Conservation (phyloP, 2,888 invertebrate species). For the Leucophenga maculata region DNA sequence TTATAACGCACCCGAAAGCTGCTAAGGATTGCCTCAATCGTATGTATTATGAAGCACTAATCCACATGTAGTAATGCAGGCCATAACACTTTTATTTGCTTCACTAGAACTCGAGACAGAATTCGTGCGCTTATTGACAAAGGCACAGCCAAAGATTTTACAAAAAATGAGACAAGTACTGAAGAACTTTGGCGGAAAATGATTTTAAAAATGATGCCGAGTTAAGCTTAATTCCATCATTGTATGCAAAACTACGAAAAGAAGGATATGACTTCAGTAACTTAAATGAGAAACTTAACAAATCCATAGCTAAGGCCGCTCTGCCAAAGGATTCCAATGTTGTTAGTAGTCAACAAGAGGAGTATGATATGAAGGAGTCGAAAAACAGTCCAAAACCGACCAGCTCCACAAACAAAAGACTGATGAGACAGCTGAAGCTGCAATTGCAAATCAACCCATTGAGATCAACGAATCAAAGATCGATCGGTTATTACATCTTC, state of each 20-base stretch:
- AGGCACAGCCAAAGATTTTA: constrained; percentile 81
- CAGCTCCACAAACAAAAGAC: constrained; percentile 68
- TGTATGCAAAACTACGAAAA: constrained; percentile 84
- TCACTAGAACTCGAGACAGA: constrained; percentile 96
- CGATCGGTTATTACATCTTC: constrained; percentile 86
- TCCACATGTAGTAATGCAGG: constrained; percentile 95
- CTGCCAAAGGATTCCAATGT: constrained; percentile 78
- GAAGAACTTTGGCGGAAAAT: constrained; percentile 92
- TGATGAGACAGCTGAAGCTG: constrained; percentile 58
- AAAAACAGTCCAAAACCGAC: constrained; percentile 18
- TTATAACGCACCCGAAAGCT: constrained; percentile 79
- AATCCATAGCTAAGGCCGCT: constrained; percentile 73
- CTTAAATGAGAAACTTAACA: constrained; percentile 71
- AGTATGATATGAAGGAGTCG: constrained; percentile 88
- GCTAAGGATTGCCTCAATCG: constrained; percentile 91
- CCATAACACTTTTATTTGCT: constrained; percentile 94
- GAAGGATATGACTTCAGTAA: constrained; percentile 83
- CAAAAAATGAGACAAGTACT: constrained; percentile 86
- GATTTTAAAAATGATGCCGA: constrained; percentile 93
- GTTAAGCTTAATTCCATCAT: constrained; percentile 88
- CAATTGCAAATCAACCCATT: constrained; percentile 64
- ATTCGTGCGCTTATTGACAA: constrained; percentile 82
- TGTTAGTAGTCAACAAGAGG: constrained; percentile 84
- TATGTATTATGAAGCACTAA: constrained; percentile 88
- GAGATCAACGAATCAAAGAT: constrained; percentile 91